Base-by-base conservation (phyloP, 2,797 vertebrate species). In the Pangasius mekongensis region DNA sequence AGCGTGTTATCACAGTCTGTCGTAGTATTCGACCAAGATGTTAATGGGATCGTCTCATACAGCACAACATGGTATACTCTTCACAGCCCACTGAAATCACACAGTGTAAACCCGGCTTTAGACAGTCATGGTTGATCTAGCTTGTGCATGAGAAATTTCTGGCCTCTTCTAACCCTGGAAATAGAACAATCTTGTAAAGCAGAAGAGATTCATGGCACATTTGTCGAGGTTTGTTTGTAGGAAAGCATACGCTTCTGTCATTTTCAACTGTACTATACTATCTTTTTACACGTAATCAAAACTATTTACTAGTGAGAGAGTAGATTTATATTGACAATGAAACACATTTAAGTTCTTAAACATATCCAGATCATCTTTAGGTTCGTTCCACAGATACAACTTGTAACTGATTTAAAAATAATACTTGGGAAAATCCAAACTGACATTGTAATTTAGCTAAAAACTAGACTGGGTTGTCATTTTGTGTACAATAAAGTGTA, bases 261-360 rank as follows among this genome's bases (percentile, higher is more conserved):
- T 66, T 67, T 69, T 39, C 27, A 85, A 9, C 77, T 54, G 83
- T 58, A 49, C 73, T 58, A 62, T 82, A 58, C 8, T 22, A 24
- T 88, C n/a, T 54, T 71, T 78, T 77, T 87, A 87, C 64, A 73
- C 69, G 67, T 87, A 86, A 87, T 78, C 83, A 76, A 62, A 88
- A 73, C n/a, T 81, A 54, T 74, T 83, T 88, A 67, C 47, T 87
- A 47, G 71, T 11, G 71, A 76, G 74, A 58, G 36, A 77, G 76
- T 30, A 52, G 14, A 71, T 69, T 81, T 84, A 49, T 80, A 84
- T 58, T 58, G 73, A 77, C 30, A 39, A 73, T 60, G 60, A 58
- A 60, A 60, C 5, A 24, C n/a, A 39, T 3, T 60, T 14, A 39
- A 10, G 24, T 47, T 60, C 39, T 88, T 84, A 30, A 89, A 78